These are phyloP conservation scores for Ctena decussata DNA, from an alignment of 2,888 invertebrate genomes.

Conservation along the genomic window DNA sequence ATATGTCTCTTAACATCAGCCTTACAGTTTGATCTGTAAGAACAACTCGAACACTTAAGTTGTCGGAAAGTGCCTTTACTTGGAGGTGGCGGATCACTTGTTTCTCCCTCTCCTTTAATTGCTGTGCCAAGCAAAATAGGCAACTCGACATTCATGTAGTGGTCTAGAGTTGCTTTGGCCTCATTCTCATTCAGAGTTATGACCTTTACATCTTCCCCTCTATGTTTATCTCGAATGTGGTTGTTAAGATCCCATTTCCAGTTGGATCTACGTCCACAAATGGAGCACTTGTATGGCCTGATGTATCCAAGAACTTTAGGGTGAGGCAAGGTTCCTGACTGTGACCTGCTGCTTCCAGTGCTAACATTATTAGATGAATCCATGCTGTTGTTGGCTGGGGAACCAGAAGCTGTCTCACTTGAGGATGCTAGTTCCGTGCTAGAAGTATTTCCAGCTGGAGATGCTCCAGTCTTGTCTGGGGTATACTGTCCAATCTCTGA, in stretches of 20 bases:
- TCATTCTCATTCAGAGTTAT: constrained; percentile 83
- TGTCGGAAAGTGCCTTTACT: constrained; percentile 52
- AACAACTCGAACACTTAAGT: constrained; percentile 97
- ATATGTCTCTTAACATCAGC: constrained; percentile 99
- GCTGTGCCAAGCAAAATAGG: constrained; percentile 43
- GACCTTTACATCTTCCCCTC: constrained; percentile 68
- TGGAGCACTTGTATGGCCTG: constrained; percentile 96
- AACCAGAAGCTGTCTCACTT: not conserved
- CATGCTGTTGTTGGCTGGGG: not conserved
- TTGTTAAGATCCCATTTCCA: constrained; percentile 99
- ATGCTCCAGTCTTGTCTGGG: not conserved
- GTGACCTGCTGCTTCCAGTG: constrained; percentile 38
- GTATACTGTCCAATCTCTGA: constrained; percentile 22
- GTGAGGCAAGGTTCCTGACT: not conserved
- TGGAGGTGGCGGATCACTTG: constrained; percentile 3
- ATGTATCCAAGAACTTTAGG: constrained; percentile 80
- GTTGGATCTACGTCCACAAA: constrained; percentile 97
- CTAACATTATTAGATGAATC: not conserved
- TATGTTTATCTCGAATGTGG: constrained; percentile 90
- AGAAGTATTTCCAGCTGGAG: not conserved
- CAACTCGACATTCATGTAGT: constrained; percentile 59
- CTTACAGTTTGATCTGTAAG: constrained; percentile 98
- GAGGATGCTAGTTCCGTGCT: not conserved
- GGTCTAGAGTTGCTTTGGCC: constrained; percentile 80
- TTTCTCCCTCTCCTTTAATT: constrained; percentile 24